Evolutionary conservation across 2,113 vertebrate genomes (phyloP).

Genomic region (Sclerurus mexicanus): DNA sequence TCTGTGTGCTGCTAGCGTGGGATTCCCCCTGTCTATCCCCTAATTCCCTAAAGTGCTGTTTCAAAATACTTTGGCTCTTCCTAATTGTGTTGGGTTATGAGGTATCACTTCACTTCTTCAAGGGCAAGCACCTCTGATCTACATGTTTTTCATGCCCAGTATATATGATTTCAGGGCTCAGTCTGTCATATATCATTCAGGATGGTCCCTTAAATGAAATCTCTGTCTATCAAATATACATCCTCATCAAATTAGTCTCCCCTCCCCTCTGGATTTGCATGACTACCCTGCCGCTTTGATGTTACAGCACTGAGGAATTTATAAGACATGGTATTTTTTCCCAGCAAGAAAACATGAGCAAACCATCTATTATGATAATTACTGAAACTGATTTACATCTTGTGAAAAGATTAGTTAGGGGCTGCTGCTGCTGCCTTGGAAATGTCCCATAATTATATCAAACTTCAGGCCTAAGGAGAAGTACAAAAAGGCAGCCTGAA

Average conservation of each 20-base stretch:
- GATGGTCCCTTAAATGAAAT: slow-evolving; percentile 34
- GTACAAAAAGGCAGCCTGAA: slow-evolving; percentile 40
- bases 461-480: slow-evolving; percentile 56
- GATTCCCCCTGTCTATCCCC: neutral
- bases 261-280: slow-evolving; percentile 44
- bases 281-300: slow-evolving; percentile 44
- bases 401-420: slow-evolving; percentile 41
- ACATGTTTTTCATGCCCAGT: neutral
- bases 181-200: neutral
- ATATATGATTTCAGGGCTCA: neutral
- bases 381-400: slow-evolving; percentile 69
- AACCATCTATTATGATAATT: slow-evolving; percentile 69
- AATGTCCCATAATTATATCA: slow-evolving; percentile 45
- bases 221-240: slow-evolving; percentile 9
- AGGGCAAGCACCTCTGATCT: neutral
- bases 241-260: slow-evolving; percentile 50
- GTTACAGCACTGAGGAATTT: slow-evolving; percentile 58
- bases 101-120: neutral
- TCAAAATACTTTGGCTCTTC: neutral
- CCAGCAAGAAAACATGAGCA: slow-evolving; percentile 58
- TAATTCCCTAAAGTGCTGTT: neutral
- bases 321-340: slow-evolving; percentile 60
- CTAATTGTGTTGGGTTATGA: neutral
- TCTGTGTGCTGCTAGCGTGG: neutral
- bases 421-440: slow-evolving; percentile 6